A percentile compares a stretch with the other conserved stretches of the same genome.
Conservation (phyloP, 2,113 vertebrate genomes). For the Bucco capensis region DNA sequence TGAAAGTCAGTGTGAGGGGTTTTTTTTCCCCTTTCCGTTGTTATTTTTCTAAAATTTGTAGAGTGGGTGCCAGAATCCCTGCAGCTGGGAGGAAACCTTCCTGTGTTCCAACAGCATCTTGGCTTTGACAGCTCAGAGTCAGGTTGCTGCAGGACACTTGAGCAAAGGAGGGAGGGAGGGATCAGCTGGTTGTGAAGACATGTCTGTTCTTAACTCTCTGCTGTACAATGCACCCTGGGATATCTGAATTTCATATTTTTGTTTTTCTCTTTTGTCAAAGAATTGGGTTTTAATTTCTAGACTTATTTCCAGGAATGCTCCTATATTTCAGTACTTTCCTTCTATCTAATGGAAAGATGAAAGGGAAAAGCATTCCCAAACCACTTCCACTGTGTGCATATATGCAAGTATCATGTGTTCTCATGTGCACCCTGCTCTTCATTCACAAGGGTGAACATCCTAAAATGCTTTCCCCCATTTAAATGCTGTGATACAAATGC, state of each 20-base stretch:
- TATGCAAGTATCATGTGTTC: accelerated
- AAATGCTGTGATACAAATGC: background rate
- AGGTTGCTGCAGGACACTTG: conserved; percentile 28
- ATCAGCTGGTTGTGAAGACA: background rate
- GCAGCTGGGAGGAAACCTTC: conserved; percentile 36
- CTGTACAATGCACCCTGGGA: background rate
- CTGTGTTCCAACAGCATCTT: conserved; percentile 18
- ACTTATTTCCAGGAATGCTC: background rate
- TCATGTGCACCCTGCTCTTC: background rate
- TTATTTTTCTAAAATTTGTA: conserved; percentile 36
- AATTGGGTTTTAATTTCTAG: background rate
- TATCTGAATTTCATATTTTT: background rate
- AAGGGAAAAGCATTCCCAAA: background rate
- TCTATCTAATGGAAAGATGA: background rate
- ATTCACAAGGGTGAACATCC: background rate
- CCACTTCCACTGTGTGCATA: background rate
- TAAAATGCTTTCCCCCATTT: background rate
- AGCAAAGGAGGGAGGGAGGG: background rate
- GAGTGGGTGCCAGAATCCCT: conserved; percentile 37
- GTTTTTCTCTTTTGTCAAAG: background rate
- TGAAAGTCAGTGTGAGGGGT: background rate
- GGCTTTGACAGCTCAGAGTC: conserved; percentile 19
- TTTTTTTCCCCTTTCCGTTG: background rate
- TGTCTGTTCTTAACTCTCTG: conserved; percentile 26
- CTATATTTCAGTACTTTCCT: background rate